Base-by-base conservation (phyloP, 2,888 invertebrate species). In the Heliconius ethilla region DNA sequence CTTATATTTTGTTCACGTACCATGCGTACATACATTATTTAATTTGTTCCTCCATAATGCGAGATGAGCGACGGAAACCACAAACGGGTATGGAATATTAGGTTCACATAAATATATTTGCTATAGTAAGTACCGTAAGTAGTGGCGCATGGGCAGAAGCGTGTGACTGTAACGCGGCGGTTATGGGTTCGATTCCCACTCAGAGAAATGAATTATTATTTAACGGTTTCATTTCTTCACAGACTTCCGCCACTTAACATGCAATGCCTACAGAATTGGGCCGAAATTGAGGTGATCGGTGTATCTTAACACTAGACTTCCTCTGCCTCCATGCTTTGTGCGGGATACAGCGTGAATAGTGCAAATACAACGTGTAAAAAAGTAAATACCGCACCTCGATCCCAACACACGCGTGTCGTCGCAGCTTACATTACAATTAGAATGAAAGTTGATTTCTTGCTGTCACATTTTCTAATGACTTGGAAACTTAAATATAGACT, bases 371-470 rank as follows among this genome's bases (percentile, higher is more conserved):
- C 18, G 6, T 7, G 7, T 7, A 22, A 51, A 51, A 51, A 51
- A 22, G 7, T 7, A 59, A 59, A 59, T n/a, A 59, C 3, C n/a
- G 3, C 11, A 10, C 29, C 45, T 18, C 45, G n/a, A 11, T 55
- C 69, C 51, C 70, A 27, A 22, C 51, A 33, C 72, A 33, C 72
- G 55, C 33, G 37, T 6, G 15, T 33, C 55, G 15, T 4, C 33
- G 72, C 29, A 33, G 13, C n/a, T 33, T 37, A 59, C 72, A 72
- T 72, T 72, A 72, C 72, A 72, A 72, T 72, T 72, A 72, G 59
- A 72, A 72, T 59, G 72, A 72, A 72, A 72, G 72, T 59, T 59
- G 59, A 59, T 15, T 69, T 40, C 59, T 59, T 25, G 55, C 55
- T 72, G n/a, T 55, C 33, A 72, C 55, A 72, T 15, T 72, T 72